Evolutionary conservation across 1,140 invertebrate genomes (phyloP), one percentile per base, ranked within the genome.

Genomic region (Brachionus manjavacas): DNA sequence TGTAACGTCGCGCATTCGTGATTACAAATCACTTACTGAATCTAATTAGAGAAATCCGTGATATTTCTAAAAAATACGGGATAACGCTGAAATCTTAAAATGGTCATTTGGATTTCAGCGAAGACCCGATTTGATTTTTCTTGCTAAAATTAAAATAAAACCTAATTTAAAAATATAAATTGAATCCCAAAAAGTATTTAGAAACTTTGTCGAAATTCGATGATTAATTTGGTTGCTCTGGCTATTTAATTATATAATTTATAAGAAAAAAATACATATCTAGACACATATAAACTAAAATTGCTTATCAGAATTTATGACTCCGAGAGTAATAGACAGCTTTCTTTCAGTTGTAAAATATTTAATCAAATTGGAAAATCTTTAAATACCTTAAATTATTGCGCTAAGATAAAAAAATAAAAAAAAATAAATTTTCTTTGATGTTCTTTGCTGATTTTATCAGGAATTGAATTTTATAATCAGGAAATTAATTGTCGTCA

Each of bases 81-180:
- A 72, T 72, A 41, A 72, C 20, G 9, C 28, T 72, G 68, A 41
- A 72, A 39, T 39, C 35, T 16, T 72, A 39, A 72, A 72, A 41
- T 39, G 35, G 35, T 39, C 31, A 72, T 39, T 72, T 72, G 12
- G 8, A 68, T 68, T 68, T 68, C 11, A 39, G n/a, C 28, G 66
- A 68, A 68, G 66, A 68, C 66, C 64, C 66, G 3, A 39, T 68
- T 68, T 68, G 66, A 68, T 68, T 68, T 68, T 31, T 68, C 31
- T 35, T 14, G 25, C 31, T 14, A 68, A 68, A 68, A n/a, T 68
- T 68, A 35, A 68, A 31, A 68, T 68, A 35, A 68, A 68, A 68
- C 66, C 28, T 68, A 68, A 68, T 68, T 68, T 68, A 68, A 68
- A 68, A 68, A n/a, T 68, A 68, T 68, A 68, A 68, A 39, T 68